Conservation (phyloP, 2,888 invertebrate genomes). For the Apocheima hispidaria region DNA sequence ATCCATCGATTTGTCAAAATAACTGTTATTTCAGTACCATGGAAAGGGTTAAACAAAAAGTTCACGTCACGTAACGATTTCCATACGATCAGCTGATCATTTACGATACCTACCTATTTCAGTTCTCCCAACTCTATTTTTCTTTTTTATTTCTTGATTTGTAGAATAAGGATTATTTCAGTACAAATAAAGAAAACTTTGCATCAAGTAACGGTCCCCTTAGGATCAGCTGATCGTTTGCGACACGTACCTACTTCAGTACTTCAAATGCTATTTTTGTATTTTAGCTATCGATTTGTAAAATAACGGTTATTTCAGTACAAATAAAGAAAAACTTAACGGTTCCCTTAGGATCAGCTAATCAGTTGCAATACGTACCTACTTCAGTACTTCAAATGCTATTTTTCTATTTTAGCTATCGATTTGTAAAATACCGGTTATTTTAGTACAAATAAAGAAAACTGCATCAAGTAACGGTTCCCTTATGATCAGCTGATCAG, state of each 20-base stretch:
- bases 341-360: neutral
- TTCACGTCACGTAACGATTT: neutral
- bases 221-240: neutral
- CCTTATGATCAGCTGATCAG: neutral
- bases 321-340: neutral
- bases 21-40: neutral
- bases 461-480: neutral
- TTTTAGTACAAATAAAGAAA: neutral
- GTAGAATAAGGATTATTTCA: neutral
- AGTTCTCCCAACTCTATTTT: too few relatives aligned
- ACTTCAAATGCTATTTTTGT: too few relatives aligned
- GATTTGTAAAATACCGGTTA: neutral
- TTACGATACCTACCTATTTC: too few relatives aligned
- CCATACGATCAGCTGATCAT: neutral
- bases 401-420: neutral
- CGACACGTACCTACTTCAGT: too few relatives aligned
- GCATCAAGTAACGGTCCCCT: neutral
- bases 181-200: neutral
- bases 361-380: neutral
- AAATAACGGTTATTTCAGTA: constrained; percentile 2
- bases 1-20: neutral
- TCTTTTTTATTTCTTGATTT: too few relatives aligned
- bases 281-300: neutral
- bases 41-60: neutral
- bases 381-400: too few relatives aligned